phyloP scores from a whole-genome alignment of 2,113 vertebrate genomes.

The Calidris pygmaea region DNA sequence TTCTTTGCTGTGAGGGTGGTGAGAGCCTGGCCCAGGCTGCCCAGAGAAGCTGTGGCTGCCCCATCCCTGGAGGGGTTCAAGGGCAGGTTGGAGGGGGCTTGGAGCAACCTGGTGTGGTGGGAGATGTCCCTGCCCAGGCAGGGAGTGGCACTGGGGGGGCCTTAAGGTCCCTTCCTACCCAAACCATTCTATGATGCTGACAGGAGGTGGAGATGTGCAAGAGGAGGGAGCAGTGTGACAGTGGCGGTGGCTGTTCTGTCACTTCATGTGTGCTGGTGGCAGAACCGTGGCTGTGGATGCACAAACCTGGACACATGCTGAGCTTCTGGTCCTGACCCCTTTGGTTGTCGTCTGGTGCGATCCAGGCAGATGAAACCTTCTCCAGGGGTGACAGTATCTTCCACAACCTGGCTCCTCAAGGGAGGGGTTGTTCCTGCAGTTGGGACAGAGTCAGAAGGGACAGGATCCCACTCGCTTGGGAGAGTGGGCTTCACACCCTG shows the following conservation, averaged over 20 bases:
- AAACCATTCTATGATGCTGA: neutral
- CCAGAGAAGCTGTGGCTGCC: no score
- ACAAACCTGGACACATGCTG: fast-evolving
- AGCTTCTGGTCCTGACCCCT: neutral
- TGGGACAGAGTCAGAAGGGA: neutral
- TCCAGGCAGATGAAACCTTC: neutral
- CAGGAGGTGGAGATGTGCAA: neutral
- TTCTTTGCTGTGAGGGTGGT: no score
- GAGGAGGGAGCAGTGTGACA: neutral
- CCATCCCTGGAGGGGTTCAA: no score
- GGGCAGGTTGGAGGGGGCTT: no score
- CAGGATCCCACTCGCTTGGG: neutral
- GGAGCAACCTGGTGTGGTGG: no score
- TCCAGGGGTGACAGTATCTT: neutral
- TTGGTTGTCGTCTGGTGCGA: fast-evolving
- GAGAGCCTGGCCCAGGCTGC: no score
- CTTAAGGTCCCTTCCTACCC: no score
- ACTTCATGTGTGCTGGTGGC: fast-evolving
- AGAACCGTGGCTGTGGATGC: fast-evolving
- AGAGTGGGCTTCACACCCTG: neutral
- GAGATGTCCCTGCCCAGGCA: no score
- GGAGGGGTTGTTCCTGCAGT: neutral
- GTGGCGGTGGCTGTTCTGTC: neutral
- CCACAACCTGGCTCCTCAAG: neutral
- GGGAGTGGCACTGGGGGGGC: no score